Conservation (phyloP, 2,113 vertebrate genomes). For the Steatornis caripensis region DNA sequence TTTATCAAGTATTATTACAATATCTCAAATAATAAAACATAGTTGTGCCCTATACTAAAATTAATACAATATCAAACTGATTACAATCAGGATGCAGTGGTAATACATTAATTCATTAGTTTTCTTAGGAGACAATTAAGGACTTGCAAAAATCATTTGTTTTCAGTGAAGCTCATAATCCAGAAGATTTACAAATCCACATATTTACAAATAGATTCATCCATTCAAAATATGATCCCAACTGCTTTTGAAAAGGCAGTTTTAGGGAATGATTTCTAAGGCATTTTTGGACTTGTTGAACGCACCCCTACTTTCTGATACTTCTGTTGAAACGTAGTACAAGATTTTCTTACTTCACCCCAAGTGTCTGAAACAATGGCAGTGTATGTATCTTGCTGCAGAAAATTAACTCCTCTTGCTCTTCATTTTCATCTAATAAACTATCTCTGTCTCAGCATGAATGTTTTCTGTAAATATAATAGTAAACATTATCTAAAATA, state of each 20-base stretch:
- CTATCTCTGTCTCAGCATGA: neutral
- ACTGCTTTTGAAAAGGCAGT: neutral
- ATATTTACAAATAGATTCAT: neutral
- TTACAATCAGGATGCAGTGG: neutral
- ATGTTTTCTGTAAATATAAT: neutral
- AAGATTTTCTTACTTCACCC: neutral
- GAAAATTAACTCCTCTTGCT: neutral
- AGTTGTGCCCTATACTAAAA: neutral
- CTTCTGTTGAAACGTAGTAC: neutral
- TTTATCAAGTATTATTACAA: neutral
- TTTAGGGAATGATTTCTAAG: neutral
- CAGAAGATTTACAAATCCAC: neutral
- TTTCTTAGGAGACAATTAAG: neutral
- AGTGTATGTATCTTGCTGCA: neutral
- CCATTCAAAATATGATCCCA: neutral
- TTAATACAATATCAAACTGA: neutral
- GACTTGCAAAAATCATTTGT: neutral
- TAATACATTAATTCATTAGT: neutral
- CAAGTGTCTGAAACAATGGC: neutral
- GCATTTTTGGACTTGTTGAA: neutral
- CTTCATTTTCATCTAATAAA: neutral
- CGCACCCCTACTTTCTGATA: neutral
- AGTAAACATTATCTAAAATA: neutral
- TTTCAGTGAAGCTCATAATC: neutral
- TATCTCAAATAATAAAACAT: neutral